Evolutionary conservation across 2,797 vertebrate genomes (phyloP), one percentile per base, ranked within the genome.

Genomic region (Esox lucius): DNA sequence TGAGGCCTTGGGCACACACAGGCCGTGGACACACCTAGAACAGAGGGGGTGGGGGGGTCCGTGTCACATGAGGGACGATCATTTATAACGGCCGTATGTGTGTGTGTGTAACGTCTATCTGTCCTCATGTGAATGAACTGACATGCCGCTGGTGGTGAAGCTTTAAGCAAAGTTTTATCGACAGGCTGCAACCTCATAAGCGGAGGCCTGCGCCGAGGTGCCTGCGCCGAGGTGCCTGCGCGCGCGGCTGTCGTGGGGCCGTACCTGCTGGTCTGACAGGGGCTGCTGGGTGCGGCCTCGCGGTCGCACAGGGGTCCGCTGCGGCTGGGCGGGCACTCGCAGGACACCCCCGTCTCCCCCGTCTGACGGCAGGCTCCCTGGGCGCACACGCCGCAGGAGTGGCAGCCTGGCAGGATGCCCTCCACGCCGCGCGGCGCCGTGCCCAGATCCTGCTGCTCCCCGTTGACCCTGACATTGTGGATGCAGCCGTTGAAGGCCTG

Each of bases 401-500:
- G 97, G 90, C 98, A 99, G 69, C 98, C 98, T 0, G 96, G 93
- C 4, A 97, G 93, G 75, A 98, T 92, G n/a, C 95, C 95, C 24
- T 95, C 91, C 0, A 94, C 94, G 94, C 13, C 94, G 94, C 35
- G 91, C 75, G 0, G 93, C 7, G 86, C 94, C 92, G 5, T 91
- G 93, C 0, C 95, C 90, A 99, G 94, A 82, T 99, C 97, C 87
- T 99, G 98, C 68, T 94, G 92, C 83, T 99, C 97, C 0, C 96
- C 96, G 71, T 99, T 98, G 90, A 99, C 95, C 42, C 93, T 92
- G 24, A 99, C 95, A 0, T 98, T 96, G 0, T 97, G 96, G 81
- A 99, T 96, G 81, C 98, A 99, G 76, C 98, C 98, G 0, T 96
- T 96, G 79, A 99, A 98, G 39, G 94, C 92, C n/a, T 95, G 97